Conservation (phyloP, 2,888 invertebrate genomes). For the Pristionchus mayeri region DNA sequence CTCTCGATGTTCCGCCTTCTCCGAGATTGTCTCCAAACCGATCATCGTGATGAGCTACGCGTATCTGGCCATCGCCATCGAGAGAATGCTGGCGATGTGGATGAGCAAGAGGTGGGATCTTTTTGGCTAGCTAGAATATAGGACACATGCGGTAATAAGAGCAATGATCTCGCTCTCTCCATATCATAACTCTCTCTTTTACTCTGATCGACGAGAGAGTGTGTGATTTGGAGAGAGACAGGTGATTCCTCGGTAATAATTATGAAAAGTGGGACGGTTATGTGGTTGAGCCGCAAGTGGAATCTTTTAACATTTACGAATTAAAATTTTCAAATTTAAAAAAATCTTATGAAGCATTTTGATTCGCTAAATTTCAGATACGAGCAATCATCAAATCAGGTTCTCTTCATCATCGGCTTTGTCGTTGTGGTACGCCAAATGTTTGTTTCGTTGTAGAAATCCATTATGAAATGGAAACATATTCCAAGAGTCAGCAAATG, state of each 20-base stretch:
- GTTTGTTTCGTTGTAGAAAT: no score
- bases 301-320: no score
- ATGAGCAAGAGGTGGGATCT: conserved; percentile 11
- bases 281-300: not conserved
- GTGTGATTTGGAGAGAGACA: no score
- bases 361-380: not conserved
- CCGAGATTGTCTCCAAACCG: conserved; percentile 33
- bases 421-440: conserved; percentile 9
- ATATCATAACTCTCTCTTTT: no score
- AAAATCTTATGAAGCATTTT: no score
- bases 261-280: no score
- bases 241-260: no score
- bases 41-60: conserved; percentile 7
- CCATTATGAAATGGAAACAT: no score
- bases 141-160: not conserved
- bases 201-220: no score
- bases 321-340: no score
- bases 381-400: not conserved
- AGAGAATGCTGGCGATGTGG: not conserved
- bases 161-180: no score
- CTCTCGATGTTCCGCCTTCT: not conserved
- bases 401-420: not conserved
- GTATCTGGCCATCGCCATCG: conserved; percentile 22
- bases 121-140: not conserved
- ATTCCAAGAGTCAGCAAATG: no score